Evolutionary conservation across 1,140 invertebrate species (phyloP).

Genomic region (Calephelis virginiensis): DNA sequence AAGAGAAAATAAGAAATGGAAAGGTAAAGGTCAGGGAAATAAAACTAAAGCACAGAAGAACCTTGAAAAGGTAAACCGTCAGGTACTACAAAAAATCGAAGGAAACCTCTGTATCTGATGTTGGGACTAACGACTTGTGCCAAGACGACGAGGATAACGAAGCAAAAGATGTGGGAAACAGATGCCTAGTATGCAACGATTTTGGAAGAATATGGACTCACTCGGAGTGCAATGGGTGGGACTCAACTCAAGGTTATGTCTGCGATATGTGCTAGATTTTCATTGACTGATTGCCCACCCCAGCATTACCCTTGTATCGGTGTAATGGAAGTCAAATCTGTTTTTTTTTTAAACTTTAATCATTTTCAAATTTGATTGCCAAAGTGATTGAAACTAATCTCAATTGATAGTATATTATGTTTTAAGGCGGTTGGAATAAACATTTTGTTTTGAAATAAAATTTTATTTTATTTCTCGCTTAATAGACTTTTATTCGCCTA

Average conservation of each 20-base stretch:
- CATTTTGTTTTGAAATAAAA: conserved; percentile 22
- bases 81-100: conserved; percentile 42
- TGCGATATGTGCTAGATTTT: conserved; percentile 38
- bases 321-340: conserved; percentile 37
- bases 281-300: conserved; percentile 28
- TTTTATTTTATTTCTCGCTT: conserved; percentile 9
- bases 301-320: conserved; percentile 34
- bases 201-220: conserved; percentile 37
- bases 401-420: conserved; percentile 32
- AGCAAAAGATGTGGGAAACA: conserved; percentile 38
- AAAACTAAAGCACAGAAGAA: conserved; percentile 33
- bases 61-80: conserved; percentile 34
- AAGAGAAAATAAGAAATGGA: too few species aligned
- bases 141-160: conserved; percentile 45
- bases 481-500: conserved; percentile 19
- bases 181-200: conserved; percentile 40
- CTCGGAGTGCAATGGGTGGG: conserved; percentile 37
- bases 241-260: conserved; percentile 38
- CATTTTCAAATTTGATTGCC: conserved; percentile 36
- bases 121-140: conserved; percentile 40
- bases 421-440: conserved; percentile 30
- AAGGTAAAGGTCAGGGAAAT: conserved; percentile 32
- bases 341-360: conserved; percentile 38
- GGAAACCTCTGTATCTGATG: conserved; percentile 40
- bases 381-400: conserved; percentile 39